Evolutionary conservation across 1,140 invertebrate genomes (phyloP).

Genomic region (Zaprionus davidi): DNA sequence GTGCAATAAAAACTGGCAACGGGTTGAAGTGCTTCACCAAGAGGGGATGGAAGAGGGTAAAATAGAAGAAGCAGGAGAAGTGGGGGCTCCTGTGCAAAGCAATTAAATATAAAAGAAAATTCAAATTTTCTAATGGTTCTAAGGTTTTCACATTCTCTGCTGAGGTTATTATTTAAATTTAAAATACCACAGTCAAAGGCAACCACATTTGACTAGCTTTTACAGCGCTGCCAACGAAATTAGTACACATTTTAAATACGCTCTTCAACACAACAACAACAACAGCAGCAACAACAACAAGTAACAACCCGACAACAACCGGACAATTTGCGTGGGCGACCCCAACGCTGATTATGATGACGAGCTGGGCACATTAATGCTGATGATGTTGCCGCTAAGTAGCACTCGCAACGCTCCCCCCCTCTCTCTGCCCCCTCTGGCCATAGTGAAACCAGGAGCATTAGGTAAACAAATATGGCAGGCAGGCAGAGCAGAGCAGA

Average conservation of each 20-base stretch:
- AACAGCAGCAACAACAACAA: constrained; percentile 10
- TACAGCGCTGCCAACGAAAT: constrained; percentile 47
- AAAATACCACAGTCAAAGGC: constrained; percentile 11
- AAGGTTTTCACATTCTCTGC: neutral
- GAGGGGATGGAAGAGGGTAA: neutral
- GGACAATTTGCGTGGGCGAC: constrained; percentile 67
- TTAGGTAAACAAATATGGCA: constrained; percentile 64
- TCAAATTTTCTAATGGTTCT: neutral
- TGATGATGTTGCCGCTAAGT: constrained; percentile 79
- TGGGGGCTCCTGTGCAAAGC: neutral
- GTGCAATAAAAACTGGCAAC: neutral
- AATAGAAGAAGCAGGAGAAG: neutral
- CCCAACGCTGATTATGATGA: constrained; percentile 72
- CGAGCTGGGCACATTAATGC: constrained; percentile 77
- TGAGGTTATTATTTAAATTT: constrained; percentile 13
- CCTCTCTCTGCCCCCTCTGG: constrained; percentile 36
- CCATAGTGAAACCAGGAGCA: constrained; percentile 21
- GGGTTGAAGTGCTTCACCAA: neutral
- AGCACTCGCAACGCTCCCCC: constrained; percentile 64
- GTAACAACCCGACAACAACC: constrained; percentile 30
- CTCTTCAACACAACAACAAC: constrained; percentile 6
- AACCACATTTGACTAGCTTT: constrained; percentile 29
- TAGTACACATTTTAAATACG: constrained; percentile 61
- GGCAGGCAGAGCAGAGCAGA: neutral
- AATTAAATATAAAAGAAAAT: constrained; percentile 6